Percentiles rank a stretch among this genome's conserved stretches.
Evolutionary conservation across 2,797 vertebrate species (phyloP).

Genomic region (Enteromius thamalakanensis): DNA sequence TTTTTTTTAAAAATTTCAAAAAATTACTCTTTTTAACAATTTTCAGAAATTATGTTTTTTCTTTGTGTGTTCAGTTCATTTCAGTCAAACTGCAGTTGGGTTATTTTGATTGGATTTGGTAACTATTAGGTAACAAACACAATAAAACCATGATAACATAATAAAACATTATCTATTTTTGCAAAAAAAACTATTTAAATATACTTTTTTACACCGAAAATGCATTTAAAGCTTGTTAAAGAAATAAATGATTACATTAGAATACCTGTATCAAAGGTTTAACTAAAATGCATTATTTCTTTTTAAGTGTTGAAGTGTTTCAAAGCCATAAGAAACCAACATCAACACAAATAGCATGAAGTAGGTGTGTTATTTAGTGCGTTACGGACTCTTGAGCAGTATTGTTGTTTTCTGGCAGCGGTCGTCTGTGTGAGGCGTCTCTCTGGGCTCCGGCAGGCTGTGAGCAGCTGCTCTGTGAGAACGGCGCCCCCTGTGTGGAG

Average conservation of each 20-base stretch:
- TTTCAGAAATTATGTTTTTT: no score
- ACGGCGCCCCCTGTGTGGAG: slow-evolving; percentile 87
- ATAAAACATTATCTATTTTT: no score
- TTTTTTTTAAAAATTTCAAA: no score
- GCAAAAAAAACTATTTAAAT: neutral
- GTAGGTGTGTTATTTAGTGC: no score
- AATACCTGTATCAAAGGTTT: neutral
- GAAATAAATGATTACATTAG: neutral
- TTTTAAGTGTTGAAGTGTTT: neutral
- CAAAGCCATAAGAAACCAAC: neutral
- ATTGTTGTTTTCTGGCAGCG: slow-evolving; percentile 70
- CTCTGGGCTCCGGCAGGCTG: slow-evolving; percentile 79
- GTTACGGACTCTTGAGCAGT: no score
- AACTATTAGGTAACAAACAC: no score
- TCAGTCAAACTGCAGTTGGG: no score
- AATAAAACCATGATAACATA: no score
- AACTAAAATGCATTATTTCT: neutral
- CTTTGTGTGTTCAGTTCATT: no score
- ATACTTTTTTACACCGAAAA: neutral
- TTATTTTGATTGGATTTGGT: no score
- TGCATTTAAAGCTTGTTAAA: no score
- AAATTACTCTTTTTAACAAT: no score
- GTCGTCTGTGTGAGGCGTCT: slow-evolving; percentile 90
- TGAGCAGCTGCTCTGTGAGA: slow-evolving; percentile 90
- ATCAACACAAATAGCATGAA: neutral